Evolutionary conservation across 2,797 vertebrate genomes (phyloP).

Genomic region (Pseudochaenichthys georgianus): DNA sequence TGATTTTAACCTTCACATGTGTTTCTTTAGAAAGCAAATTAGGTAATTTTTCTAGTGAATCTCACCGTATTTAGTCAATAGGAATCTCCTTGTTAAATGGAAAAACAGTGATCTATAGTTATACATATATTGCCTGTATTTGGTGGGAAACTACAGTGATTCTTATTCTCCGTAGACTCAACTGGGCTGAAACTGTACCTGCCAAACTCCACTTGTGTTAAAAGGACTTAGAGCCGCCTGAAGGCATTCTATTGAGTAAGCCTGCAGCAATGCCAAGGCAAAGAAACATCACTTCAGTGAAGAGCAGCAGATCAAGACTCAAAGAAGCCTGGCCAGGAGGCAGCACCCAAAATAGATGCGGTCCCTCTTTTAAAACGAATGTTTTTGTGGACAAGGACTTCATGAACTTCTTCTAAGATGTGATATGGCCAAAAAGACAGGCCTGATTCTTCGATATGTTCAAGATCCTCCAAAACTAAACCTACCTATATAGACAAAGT

Average conservation of each 20-base stretch:
- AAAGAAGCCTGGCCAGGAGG: conserved; percentile 2
- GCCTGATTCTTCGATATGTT: not conserved
- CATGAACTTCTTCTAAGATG: not conserved
- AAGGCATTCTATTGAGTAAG: conserved; percentile 2
- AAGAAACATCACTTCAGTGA: conserved; percentile 21
- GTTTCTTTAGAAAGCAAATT: not conserved
- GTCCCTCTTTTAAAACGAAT: not conserved
- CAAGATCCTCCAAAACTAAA: not conserved
- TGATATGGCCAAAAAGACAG: not conserved
- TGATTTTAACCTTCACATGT: not conserved
- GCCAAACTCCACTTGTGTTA: not conserved
- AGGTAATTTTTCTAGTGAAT: not conserved
- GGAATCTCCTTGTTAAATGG: not conserved
- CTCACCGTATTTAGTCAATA: not conserved
- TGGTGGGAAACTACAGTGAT: not conserved
- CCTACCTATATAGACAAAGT: not conserved
- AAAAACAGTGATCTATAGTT: not conserved
- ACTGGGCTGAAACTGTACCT: conserved; percentile 8
- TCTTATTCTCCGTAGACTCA: not conserved
- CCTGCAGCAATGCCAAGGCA: conserved; percentile 11
- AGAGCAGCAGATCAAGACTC: conserved; percentile 11
- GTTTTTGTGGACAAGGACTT: not conserved
- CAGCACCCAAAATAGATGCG: not conserved
- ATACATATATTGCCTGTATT: not conserved
- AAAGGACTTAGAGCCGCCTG: conserved; percentile 4